Base-by-base conservation (phyloP, 2,797 vertebrate genomes). In the Aplochiton taeniatus region DNA sequence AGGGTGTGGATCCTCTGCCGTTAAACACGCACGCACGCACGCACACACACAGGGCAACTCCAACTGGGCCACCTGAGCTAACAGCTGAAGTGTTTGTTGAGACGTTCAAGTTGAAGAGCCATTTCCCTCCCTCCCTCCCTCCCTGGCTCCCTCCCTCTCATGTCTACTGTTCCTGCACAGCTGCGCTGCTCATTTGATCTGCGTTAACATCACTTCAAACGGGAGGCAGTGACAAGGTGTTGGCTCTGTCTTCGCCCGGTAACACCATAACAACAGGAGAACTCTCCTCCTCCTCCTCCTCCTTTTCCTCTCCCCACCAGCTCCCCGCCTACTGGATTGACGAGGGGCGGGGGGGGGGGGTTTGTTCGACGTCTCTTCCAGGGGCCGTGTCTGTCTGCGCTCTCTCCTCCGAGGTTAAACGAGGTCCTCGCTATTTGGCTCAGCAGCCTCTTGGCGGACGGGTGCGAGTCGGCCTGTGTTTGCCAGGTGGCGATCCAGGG, bases 231-330 rank as follows among this genome's bases (percentile, higher is more conserved):
- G 56, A 8, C 41, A 16, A n/a, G 6, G 52, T 19, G 52, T 11
- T 54, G 41, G n/a, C 42, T 43, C 44, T 43, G 14, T 17, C 56
- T 58, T 44, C 42, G 10, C 50, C 17, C n/a, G 51, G 51, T 18
- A 53, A 53, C 1, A 53, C 51, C 9, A 53, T 9, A 8, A 18
- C n/a, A 53, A 58, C 1, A 41, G 51, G 59, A 64, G n/a, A 43
- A 58, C 57, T 60, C 18, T 54, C 43, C 43, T 4, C n/a, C 46
- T 48, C 4, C 57, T 41, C 61, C 48, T 47, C 49, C 17, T 17
- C 63, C 58, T 65, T 61, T 53, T 41, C 48, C 11, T 41, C 63
- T 66, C 18, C 55, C 62, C 67, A 62, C 50, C 41, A 1, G 1
- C 11, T 57, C 13, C 56, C 4, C 42, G 18, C n/a, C 43, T 45